Evolutionary conservation across 2,113 vertebrate genomes (phyloP).

Genomic region (Aplodontia rufa): DNA sequence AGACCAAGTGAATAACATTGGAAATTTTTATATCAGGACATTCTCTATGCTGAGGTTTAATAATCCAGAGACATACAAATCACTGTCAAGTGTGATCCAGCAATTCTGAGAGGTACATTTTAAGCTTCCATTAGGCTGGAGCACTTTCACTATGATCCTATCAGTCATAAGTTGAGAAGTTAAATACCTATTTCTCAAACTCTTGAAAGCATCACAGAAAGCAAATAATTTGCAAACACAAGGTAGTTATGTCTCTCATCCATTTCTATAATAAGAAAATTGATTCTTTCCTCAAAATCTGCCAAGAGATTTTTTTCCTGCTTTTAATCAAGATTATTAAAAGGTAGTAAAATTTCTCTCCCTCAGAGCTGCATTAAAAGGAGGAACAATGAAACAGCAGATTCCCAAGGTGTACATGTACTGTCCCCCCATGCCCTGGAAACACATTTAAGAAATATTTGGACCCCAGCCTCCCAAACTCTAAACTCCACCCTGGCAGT

Average conservation of each 20-base stretch:
- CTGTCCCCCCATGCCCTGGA: not conserved
- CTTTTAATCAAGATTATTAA: conserved; percentile 33
- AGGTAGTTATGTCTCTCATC: not conserved
- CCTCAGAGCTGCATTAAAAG: not conserved
- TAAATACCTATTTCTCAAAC: conserved; percentile 78
- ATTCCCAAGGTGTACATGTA: not conserved
- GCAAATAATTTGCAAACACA: conserved; percentile 80
- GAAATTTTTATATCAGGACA: conserved; percentile 58
- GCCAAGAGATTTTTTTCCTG: conserved; percentile 14
- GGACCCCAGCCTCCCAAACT: not conserved
- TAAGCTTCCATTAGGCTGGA: conserved; percentile 81
- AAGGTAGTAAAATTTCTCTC: not conserved
- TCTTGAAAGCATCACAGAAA: conserved; percentile 77
- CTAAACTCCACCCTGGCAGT: not conserved
- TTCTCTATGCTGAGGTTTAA: conserved; percentile 69
- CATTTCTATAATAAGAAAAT: conserved; percentile 49
- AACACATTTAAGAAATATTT: conserved; percentile 5
- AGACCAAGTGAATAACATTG: conserved; percentile 26
- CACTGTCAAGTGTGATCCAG: conserved; percentile 80
- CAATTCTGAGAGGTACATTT: conserved; percentile 75
- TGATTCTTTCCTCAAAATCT: conserved; percentile 62
- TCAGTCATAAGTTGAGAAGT: conserved; percentile 76
- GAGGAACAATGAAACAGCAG: not conserved
- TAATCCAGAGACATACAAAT: conserved; percentile 80
- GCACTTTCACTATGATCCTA: conserved; percentile 68